Percentiles rank a stretch among this genome's conserved stretches.
phyloP scores from a whole-genome alignment of 1,140 invertebrate genomes.

The Trinorchestia longiramus region DNA sequence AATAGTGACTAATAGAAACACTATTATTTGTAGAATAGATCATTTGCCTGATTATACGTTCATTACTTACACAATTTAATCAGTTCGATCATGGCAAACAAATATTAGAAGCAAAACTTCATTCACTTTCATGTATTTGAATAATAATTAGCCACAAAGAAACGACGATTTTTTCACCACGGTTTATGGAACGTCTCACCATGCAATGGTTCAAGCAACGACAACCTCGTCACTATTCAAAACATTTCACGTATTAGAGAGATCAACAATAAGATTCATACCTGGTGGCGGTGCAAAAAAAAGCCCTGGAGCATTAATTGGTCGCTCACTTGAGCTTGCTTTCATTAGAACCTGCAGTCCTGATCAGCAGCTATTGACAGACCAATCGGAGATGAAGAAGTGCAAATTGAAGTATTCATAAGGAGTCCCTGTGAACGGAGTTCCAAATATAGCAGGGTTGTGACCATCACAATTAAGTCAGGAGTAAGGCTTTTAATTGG shows the following conservation, averaged over 20 bases:
- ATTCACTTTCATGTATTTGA: neutral
- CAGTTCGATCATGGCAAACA: neutral
- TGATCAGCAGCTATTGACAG: neutral
- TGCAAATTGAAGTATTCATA: conserved; percentile 9
- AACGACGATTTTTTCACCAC: neutral
- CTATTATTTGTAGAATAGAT: too few relatives aligned
- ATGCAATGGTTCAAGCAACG: neutral
- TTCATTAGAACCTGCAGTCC: neutral
- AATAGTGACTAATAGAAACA: too few relatives aligned
- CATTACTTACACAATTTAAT: neutral
- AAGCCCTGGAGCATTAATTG: neutral
- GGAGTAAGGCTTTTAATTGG: neutral
- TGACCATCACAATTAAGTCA: neutral
- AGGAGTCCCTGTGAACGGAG: neutral
- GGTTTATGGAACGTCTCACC: neutral
- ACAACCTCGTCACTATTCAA: neutral
- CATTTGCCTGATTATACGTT: too few relatives aligned
- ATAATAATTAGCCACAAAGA: neutral
- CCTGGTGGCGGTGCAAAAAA: neutral
- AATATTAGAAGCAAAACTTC: neutral
- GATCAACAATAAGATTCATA: neutral
- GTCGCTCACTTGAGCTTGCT: neutral
- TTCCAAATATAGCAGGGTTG: neutral
- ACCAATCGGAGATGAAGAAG: neutral
- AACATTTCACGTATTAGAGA: neutral